Evolutionary conservation across 2,888 invertebrate species (phyloP).

Genomic region (Harpalus rufipes): DNA sequence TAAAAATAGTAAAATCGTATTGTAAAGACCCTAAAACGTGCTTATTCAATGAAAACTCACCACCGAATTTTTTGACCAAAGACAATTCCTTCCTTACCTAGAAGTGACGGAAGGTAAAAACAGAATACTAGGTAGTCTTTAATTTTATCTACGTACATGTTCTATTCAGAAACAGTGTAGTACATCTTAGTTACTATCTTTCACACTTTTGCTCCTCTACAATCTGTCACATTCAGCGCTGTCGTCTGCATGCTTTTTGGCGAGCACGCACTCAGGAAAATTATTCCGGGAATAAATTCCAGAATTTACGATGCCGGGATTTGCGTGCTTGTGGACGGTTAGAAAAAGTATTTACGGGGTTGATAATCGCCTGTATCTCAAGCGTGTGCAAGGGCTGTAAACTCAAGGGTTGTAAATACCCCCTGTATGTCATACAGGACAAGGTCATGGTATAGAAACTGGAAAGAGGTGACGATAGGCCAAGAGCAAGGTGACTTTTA

Average conservation of each 20-base stretch:
- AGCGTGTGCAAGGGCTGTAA: not conserved
- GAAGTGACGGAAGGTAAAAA: no score
- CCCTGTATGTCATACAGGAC: not conserved
- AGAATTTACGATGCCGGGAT: conserved; percentile 35
- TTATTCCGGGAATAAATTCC: conserved; percentile 47
- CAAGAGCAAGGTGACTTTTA: not conserved
- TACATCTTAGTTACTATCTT: conserved; percentile 27
- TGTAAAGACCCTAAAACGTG: no score
- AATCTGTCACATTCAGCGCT: conserved; percentile 15
- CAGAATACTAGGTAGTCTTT: no score
- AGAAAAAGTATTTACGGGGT: conserved; percentile 21
- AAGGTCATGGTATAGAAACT: not conserved
- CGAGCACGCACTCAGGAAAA: conserved; percentile 31
- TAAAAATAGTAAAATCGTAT: no score
- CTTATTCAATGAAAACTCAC: no score
- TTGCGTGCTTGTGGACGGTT: conserved; percentile 52
- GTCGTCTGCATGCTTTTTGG: not conserved
- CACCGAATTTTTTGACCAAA: no score
- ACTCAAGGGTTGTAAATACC: not conserved
- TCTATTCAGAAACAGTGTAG: not conserved
- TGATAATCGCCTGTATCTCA: not conserved
- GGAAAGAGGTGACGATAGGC: not conserved
- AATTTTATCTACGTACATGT: not conserved
- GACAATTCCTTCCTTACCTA: no score
- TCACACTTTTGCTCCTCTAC: conserved; percentile 26